Evolutionary conservation across 2,797 vertebrate genomes (phyloP).

Genomic region (Argyrosomus regius): DNA sequence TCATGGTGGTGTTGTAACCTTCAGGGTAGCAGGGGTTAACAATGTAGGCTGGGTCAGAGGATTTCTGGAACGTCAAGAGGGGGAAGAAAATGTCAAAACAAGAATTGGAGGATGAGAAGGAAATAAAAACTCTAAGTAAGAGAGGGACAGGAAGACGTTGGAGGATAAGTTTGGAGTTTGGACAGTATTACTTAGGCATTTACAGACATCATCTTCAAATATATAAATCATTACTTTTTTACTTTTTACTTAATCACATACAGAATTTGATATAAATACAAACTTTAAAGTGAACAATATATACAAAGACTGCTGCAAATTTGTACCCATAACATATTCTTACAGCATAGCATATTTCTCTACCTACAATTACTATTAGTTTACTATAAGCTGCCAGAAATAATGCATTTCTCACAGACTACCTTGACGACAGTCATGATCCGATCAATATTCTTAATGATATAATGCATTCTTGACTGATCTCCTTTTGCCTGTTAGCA

Average conservation of each 20-base stretch:
- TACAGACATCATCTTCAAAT: neutral
- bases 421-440: constrained; percentile 38
- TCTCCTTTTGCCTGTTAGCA: constrained; percentile 57
- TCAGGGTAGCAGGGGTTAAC: constrained; percentile 91
- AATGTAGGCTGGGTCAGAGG: constrained; percentile 63
- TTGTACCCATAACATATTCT: constrained; percentile 1
- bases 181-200: neutral
- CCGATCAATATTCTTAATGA: constrained; percentile 79
- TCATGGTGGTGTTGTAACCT: constrained; percentile 78
- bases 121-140: neutral
- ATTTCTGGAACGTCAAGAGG: constrained; percentile 72
- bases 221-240: neutral
- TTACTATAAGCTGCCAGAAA: constrained; percentile 39
- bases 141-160: neutral
- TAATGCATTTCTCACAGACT: constrained; percentile 59
- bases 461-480: constrained; percentile 76
- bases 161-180: neutral
- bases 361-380: constrained; percentile 11
- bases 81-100: neutral
- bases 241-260: neutral
- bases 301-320: constrained; percentile 5
- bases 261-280: constrained; percentile 12
- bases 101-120: neutral
- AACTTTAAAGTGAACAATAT: constrained; percentile 5
- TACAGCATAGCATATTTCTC: constrained; percentile 20